Evolutionary conservation across 2,113 vertebrate species (phyloP).

Genomic region (Spermophilus dauricus): DNA sequence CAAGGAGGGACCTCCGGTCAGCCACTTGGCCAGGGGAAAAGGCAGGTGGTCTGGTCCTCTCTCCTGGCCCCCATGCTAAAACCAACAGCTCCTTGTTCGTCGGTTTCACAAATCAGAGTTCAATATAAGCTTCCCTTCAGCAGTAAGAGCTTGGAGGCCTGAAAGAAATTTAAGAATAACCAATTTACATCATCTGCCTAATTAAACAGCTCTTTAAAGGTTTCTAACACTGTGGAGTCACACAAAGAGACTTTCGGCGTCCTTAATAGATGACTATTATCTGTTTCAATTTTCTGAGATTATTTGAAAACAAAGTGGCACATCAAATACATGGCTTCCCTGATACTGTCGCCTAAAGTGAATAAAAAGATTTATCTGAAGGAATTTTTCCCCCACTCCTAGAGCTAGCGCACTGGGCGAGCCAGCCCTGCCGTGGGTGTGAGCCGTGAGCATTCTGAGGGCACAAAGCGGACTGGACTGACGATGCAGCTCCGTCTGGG

Average conservation of each 20-base stretch:
- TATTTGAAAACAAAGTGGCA: not conserved
- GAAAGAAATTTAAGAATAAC: not conserved
- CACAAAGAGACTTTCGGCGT: not conserved
- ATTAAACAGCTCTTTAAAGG: not conserved
- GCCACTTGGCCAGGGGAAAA: not conserved
- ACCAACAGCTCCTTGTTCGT: too few relatives aligned
- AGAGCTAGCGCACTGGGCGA: too few relatives aligned
- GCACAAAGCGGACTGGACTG: too few relatives aligned
- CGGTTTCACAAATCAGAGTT: not conserved
- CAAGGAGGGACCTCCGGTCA: not conserved
- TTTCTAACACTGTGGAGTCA: not conserved
- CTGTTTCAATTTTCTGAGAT: not conserved
- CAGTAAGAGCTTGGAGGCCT: not conserved
- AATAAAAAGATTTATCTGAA: not conserved
- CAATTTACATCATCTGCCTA: not conserved
- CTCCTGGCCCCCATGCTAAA: not conserved
- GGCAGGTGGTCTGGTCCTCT: not conserved
- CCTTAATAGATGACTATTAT: not conserved
- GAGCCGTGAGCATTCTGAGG: too few relatives aligned
- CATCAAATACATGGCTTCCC: not conserved
- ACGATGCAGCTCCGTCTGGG: too few relatives aligned
- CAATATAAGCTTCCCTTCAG: not conserved
- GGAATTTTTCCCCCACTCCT: not conserved
- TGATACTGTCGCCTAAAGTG: not conserved
- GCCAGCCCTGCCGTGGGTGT: too few relatives aligned